Evolutionary conservation across 2,113 vertebrate genomes (phyloP), one percentile per base, ranked within the genome.

Genomic region (Psittacara wagleri): DNA sequence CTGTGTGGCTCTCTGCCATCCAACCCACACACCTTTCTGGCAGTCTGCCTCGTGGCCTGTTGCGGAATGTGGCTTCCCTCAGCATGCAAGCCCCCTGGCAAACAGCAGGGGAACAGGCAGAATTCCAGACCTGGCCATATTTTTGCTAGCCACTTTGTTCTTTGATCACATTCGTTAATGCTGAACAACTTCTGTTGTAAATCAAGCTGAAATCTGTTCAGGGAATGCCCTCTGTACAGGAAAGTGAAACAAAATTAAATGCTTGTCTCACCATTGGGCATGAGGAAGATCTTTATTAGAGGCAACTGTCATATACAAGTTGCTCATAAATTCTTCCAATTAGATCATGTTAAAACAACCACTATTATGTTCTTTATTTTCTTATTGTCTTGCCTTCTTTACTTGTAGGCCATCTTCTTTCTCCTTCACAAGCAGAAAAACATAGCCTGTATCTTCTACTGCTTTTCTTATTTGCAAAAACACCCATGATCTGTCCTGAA

Each of bases 1-100:
- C 94, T 96, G 96, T 93, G 92, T 95, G 94, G 95, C 95, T 43
- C 59, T 73, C 48, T 94, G 95, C 95, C 95, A 96, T 93, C 69
- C 92, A 95, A 84, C 92, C 86, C 62, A 95, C 95, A 88, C 86
- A 94, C 59, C 83, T 94, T 62, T 81, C 22, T 89, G 92, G 94
- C 88, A 28, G 44, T 54, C 63, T 54, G 74, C 92, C 94, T 20
- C 2, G 43, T 86, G 90, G 92, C 68, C 79, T 96, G 68, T 55
- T 93, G 72, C 33, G 79, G 93, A 96, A 91, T 80, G 73, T 19
- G 66, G 49, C 37, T 82, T 94, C 86, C 44, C 59, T 88, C 43
- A 2, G 67, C 75, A 80, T 88, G 87, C 87, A 94, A 83, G 82
- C 82, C 79, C 91, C 75, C 78, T 94, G 90, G 95, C 90, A 94